phyloP scores from a whole-genome alignment of 2,113 vertebrate genomes.

The Cathartes aura region DNA sequence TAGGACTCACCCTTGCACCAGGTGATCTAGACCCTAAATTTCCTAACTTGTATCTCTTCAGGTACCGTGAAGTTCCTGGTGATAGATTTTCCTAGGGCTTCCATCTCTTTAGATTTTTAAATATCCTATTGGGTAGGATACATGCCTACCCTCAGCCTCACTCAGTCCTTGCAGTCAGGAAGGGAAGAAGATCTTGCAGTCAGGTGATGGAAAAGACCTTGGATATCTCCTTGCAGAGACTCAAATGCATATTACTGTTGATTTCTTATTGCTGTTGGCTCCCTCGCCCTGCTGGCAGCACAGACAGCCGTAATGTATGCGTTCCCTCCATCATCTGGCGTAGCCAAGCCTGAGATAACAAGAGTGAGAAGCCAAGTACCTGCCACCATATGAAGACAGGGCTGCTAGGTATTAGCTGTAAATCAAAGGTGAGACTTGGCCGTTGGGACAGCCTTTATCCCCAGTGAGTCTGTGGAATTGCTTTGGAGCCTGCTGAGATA shows the following conservation, averaged over 20 bases:
- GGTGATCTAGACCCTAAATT: neutral
- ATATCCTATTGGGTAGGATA: neutral
- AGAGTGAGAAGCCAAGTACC: constrained; percentile 48
- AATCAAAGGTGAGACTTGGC: constrained; percentile 46
- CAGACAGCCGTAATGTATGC: neutral
- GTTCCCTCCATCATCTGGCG: neutral
- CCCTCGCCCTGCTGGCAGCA: constrained; percentile 13
- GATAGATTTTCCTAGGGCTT: neutral
- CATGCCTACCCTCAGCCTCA: neutral
- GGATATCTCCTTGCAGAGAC: neutral
- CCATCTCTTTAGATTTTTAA: neutral
- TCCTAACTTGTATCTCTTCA: neutral
- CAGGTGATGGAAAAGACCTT: constrained; percentile 17
- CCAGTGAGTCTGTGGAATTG: neutral
- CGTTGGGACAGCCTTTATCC: neutral
- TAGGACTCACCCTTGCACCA: neutral
- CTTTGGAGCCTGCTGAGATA: constrained; percentile 13
- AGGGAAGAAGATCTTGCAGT: neutral
- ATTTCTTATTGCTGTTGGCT: constrained; percentile 46
- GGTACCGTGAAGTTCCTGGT: accelerated
- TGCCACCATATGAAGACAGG: neutral
- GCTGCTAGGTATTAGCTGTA: constrained; percentile 38
- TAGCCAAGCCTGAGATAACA: constrained; percentile 45
- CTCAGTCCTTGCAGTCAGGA: neutral
- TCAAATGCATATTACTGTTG: neutral